Percentiles rank a stretch among this genome's conserved stretches.
These are phyloP conservation scores for Phyllotreta cruciferae DNA, from an alignment of 2,888 invertebrate genomes.

Conservation along the genomic window DNA sequence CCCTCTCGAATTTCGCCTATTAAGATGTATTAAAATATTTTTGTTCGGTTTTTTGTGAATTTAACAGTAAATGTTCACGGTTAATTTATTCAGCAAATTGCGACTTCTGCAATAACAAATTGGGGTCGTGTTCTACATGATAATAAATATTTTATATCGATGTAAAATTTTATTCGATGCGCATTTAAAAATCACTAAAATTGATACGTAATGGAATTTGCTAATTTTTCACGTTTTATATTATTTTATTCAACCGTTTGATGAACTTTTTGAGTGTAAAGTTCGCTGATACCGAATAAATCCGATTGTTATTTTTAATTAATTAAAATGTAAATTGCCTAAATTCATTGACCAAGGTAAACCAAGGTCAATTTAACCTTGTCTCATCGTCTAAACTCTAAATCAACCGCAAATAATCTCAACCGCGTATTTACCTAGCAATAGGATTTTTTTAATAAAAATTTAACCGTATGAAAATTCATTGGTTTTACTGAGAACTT, in stretches of 20 bases:
- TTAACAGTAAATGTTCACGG: too few species aligned
- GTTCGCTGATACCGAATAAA: conserved; percentile 18
- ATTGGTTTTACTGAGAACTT: conserved; percentile 18
- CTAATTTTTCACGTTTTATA: too few species aligned
- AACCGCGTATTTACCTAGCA: conserved; percentile 8
- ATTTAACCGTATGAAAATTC: background rate
- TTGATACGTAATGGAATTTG: background rate
- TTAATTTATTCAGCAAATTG: background rate
- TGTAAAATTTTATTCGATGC: background rate
- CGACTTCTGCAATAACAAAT: conserved; percentile 4
- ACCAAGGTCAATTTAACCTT: conserved; percentile 25
- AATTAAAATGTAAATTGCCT: conserved; percentile 19
- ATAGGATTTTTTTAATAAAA: background rate
- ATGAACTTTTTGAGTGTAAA: conserved; percentile 1
- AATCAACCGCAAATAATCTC: conserved; percentile 22
- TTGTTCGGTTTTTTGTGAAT: too few species aligned
- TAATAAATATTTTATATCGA: conserved; percentile 2
- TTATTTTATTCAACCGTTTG: background rate
- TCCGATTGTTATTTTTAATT: conserved; percentile 15
- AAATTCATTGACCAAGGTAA: conserved; percentile 25
- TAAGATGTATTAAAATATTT: background rate
- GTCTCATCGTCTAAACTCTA: conserved; percentile 13
- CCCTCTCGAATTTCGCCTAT: background rate
- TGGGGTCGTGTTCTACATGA: conserved; percentile 26
- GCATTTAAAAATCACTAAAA: background rate